Evolutionary conservation across 37 sponge, comb jelly and placozoan genomes (phyloP).

Genomic region (Cladorhizidae sp.): DNA sequence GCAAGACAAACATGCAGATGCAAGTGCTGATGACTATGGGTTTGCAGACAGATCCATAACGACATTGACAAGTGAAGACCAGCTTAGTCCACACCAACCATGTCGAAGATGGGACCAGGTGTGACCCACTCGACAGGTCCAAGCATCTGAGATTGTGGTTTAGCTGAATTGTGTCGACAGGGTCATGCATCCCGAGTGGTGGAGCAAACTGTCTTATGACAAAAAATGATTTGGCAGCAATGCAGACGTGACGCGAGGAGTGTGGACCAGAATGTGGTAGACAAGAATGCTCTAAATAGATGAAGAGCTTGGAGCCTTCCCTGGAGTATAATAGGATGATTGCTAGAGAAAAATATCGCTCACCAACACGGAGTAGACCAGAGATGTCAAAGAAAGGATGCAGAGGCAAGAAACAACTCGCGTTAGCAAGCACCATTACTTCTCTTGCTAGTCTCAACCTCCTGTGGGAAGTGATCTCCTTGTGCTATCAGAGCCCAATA

Average conservation of each 20-base stretch:
- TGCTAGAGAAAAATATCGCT: neutral
- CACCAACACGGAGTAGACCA: neutral
- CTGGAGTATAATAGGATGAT: neutral
- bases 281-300: neutral
- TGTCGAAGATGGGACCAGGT: neutral
- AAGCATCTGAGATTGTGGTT: neutral
- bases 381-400: neutral
- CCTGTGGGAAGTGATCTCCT: too few species aligned
- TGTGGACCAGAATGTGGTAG: neutral
- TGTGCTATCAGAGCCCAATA: neutral
- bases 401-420: neutral
- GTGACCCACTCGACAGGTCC: neutral
- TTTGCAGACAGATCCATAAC: neutral
- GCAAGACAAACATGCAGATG: conserved; percentile 38
- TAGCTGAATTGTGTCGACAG: neutral
- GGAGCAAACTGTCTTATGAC: neutral
- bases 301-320: neutral
- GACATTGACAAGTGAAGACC: too few species aligned
- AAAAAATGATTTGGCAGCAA: neutral
- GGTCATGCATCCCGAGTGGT: neutral
- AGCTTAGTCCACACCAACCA: neutral
- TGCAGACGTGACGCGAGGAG: neutral
- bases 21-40: neutral
- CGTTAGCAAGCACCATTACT: neutral
- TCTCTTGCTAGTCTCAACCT: neutral